A percentile compares a stretch with the other conserved stretches of the same genome.
phyloP scores from a whole-genome alignment of 2,113 vertebrate genomes.

The Anoplopoma fimbria region DNA sequence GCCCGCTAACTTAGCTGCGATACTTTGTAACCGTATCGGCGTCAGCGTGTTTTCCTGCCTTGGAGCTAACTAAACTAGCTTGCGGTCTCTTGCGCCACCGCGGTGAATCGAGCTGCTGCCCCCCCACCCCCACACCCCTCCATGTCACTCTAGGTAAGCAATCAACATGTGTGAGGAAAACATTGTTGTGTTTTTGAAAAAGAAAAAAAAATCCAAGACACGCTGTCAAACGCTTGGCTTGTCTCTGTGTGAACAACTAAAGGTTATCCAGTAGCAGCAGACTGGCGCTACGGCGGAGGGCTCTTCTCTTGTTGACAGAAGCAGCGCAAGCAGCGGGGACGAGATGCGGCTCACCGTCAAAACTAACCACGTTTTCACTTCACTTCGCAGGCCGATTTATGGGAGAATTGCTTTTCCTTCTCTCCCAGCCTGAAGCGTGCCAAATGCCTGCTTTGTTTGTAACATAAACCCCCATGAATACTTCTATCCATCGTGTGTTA shows the following conservation, averaged over 20 bases:
- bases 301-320: conserved; percentile 80
- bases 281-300: conserved; percentile 49
- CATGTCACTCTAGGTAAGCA: conserved; percentile 63
- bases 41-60: conserved; percentile 60
- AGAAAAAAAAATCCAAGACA: too few relatives aligned
- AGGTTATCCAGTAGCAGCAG: conserved; percentile 40
- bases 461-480: background rate
- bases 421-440: background rate
- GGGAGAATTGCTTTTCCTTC: too few relatives aligned
- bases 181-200: too few relatives aligned
- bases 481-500: conserved; percentile 18
- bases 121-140: too few relatives aligned
- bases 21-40: conserved; percentile 57
- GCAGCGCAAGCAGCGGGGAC: conserved; percentile 69
- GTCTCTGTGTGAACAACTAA: too few relatives aligned
- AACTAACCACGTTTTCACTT: conserved; percentile 29
- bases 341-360: conserved; percentile 58
- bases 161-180: background rate
- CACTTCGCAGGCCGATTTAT: background rate
- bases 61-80: conserved; percentile 47
- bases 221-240: conserved; percentile 22
- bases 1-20: conserved; percentile 75
- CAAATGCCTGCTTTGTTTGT: background rate
- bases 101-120: conserved; percentile 43
- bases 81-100: conserved; percentile 45